phyloP scores from a whole-genome alignment of 2,888 invertebrate genomes.

The Chironomus riparius region DNA sequence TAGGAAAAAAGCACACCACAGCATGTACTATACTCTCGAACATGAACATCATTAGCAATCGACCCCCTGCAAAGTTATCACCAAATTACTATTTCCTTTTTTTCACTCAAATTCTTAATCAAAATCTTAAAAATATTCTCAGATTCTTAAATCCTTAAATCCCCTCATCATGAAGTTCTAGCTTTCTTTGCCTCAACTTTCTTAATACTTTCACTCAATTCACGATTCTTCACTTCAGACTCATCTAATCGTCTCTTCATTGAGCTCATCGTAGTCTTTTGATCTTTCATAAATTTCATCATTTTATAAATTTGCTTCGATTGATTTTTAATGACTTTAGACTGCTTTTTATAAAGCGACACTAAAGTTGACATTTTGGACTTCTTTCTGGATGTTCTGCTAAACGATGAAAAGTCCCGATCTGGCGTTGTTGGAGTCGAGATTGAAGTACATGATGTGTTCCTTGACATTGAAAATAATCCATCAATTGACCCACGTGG shows the following conservation, averaged over 20 bases:
- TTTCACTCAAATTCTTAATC: no score
- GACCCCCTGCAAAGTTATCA: no score
- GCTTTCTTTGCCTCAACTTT: neutral
- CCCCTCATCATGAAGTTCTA: no score
- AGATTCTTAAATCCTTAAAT: no score
- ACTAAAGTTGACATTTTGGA: slow-evolving; percentile 42
- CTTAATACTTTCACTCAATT: slow-evolving; percentile 35
- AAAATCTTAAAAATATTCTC: no score
- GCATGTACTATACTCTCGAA: no score
- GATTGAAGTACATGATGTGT: slow-evolving; percentile 26
- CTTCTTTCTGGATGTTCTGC: slow-evolving; percentile 32
- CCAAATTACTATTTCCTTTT: no score
- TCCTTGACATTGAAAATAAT: neutral
- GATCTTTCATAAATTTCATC: slow-evolving; percentile 50
- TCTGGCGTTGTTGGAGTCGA: slow-evolving; percentile 33
- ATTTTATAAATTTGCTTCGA: slow-evolving; percentile 48
- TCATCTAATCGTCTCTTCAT: slow-evolving; percentile 66
- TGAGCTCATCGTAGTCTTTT: neutral
- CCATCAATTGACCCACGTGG: neutral
- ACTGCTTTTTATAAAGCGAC: slow-evolving; percentile 45
- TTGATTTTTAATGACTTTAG: slow-evolving; percentile 47
- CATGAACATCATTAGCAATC: no score
- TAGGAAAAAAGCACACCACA: no score
- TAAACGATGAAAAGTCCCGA: slow-evolving; percentile 34
- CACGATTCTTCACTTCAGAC: slow-evolving; percentile 55